A percentile compares a stretch with the other conserved stretches of the same genome.
phyloP scores from a whole-genome alignment of 1,140 invertebrate genomes.

The Muscidifurax raptorellus region DNA sequence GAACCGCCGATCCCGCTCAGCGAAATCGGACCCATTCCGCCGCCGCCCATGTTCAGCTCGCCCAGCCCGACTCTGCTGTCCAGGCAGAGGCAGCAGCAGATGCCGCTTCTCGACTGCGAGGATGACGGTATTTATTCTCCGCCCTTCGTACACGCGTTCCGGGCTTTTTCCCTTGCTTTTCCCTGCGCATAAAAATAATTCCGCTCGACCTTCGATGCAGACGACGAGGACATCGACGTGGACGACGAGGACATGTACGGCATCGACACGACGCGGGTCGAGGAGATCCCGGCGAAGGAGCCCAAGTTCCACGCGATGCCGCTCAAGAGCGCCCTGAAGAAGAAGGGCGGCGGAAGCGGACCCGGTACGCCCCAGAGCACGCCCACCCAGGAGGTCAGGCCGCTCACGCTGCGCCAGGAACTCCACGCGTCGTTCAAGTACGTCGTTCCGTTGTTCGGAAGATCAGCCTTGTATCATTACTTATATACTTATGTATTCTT shows the following conservation, averaged over 20 bases:
- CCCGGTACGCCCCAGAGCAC: conserved; percentile 81
- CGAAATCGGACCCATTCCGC: conserved; percentile 95
- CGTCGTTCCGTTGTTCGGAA: conserved; percentile 59
- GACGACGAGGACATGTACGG: conserved; percentile 58
- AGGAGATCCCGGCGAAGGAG: conserved; percentile 93
- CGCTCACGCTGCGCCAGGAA: conserved; percentile 83
- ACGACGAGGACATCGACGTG: conserved; percentile 74
- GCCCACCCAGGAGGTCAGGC: conserved; percentile 86
- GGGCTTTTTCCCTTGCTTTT: too few relatives aligned
- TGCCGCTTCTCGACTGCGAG: conserved; percentile 77
- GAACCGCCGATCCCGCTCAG: conserved; percentile 93
- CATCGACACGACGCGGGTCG: conserved; percentile 87
- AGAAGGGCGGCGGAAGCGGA: conserved; percentile 80
- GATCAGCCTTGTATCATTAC: not conserved
- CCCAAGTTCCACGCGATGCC: conserved; percentile 91
- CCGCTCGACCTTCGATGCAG: conserved; percentile 8
- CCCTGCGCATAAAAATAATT: too few relatives aligned
- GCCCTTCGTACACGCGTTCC: too few relatives aligned
- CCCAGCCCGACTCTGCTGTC: conserved; percentile 84
- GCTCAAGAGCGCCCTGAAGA: conserved; percentile 94
- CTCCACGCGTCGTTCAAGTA: conserved; percentile 80
- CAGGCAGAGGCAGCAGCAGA: conserved; percentile 75
- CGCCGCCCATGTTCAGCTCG: conserved; percentile 95
- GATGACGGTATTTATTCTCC: conserved; percentile 79
- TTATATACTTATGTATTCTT: not conserved